Base-by-base conservation (phyloP, 1,140 invertebrate genomes). In the Drosophila nasuta region DNA sequence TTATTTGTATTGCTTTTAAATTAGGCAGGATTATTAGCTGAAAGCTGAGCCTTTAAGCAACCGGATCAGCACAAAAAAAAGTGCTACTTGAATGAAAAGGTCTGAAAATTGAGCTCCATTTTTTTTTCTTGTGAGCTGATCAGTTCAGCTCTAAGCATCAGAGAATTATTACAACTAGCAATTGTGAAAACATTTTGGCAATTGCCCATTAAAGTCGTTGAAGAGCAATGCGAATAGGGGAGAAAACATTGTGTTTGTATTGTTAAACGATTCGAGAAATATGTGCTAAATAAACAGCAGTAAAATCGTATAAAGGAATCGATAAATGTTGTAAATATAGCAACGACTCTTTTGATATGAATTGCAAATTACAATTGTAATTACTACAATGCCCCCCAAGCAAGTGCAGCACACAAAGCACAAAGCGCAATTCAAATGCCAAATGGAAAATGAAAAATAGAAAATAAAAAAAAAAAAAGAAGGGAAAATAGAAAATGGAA, bases 241-340 rank as follows among this genome's bases (percentile, higher is more conserved):
- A 15, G 45, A 15, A 15, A 20, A 49, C 15, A 49, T 49, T 15
- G 17, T 15, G 15, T 25, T n/a, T 60, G 45, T 28, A 54, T 17
- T 17, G 48, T 43, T 59, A 73, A 73, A 73, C n/a, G 71, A 68
- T 46, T 46, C 43, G 30, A 52, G 51, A 46, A 56, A 67, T 59
- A 59, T 81, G 75, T 66, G 75, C 65, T 78, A 66, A 81, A 73
- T 85, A 86, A 87, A 82, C 77, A 79, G 73, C 73, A 69, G 57
- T 74, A 67, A 82, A 77, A 71, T 79, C 79, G 65, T 68, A 86
- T 87, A 79, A 82, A 71, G 66, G 71, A 82, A 86, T 87, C 82
- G 70, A 86, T 86, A 79, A 86, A 86, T 87, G 65, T 70, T 75
- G 81, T 82, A 77, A 74, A 86, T 87, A 86, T 88, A 82, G 71